Evolutionary conservation across 2,113 vertebrate species (phyloP).

Genomic region (Catagonus wagneri): DNA sequence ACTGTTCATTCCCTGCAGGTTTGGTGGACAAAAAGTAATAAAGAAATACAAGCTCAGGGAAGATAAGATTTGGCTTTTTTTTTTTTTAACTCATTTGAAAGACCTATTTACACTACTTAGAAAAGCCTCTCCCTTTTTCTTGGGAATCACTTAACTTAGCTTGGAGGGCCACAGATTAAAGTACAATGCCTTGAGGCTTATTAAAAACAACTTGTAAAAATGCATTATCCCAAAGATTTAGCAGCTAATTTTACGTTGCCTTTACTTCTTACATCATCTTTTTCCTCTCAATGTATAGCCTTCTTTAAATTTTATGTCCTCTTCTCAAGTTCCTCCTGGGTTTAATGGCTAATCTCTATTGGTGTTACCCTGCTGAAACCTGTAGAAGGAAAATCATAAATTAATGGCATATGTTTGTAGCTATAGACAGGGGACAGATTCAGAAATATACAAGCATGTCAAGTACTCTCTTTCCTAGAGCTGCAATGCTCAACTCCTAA

Average conservation of each 20-base stretch:
- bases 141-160: constrained; percentile 48
- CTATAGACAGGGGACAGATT: constrained; percentile 71
- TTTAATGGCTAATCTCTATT: constrained; percentile 77
- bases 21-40: constrained; percentile 32
- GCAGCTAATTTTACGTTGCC: constrained; percentile 71
- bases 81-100: constrained; percentile 32
- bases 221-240: constrained; percentile 59
- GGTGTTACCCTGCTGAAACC: constrained; percentile 66
- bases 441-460: constrained; percentile 65
- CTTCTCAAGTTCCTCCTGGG: constrained; percentile 69
- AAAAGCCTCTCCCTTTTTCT: constrained; percentile 17
- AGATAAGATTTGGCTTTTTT: neutral
- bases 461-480: constrained; percentile 67
- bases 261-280: constrained; percentile 64
- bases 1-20: neutral
- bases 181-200: neutral
- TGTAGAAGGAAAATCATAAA: constrained; percentile 62
- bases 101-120: neutral
- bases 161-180: constrained; percentile 50
- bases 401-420: constrained; percentile 56
- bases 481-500: constrained; percentile 51
- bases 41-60: constrained; percentile 52
- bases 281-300: constrained; percentile 1
- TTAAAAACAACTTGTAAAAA: constrained; percentile 64
- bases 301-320: constrained; percentile 76